Evolutionary conservation across 92 coral and sea anemone genomes (phyloP), one percentile per base, ranked within the genome.

Genomic region (Porites lobata): DNA sequence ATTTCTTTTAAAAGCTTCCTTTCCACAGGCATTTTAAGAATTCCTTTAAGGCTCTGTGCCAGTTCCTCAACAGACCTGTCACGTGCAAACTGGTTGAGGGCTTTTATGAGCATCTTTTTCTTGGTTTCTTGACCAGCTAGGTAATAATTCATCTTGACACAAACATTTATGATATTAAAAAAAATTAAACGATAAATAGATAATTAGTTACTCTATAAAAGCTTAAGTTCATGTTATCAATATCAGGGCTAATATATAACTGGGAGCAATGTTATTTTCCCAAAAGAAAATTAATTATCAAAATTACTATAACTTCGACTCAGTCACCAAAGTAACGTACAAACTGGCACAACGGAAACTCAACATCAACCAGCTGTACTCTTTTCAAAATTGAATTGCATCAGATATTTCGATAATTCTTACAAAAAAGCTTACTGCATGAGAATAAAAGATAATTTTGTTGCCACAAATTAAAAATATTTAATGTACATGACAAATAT

Each of bases 61-160:
- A 98, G 93, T 50, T 88, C 90, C 63, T 98, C 98, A 15, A 98
- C 86, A 18, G 94, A 91, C 77, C 96, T 95, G 83, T 98, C 98
- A 80, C 95, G 81, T 2, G 99, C 99, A 92, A 92, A 98, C 72
- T 92, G 92, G 69, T 98, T 98, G 22, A 98, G 83, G 18, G 92
- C 96, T 86, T 95, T 98, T 81, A 98, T 89, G 17, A 98, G 94
- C 69, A 88, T 91, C 13, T 88, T 80, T 72, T 95, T 95, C 80
- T 87, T 94, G 54, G 67, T 83, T 73, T 95, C 96, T 17, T 98
- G 93, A 21, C 96, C 98, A 62, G 98, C 98, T 38, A 98, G 82
- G 69, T 92, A 94, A 78, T 95, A 98, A 77, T 98, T 98, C 99
- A 98, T 95, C 99, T 97, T 69, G 50, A 75, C 86, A 29, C 32